Percentiles rank a stretch among this genome's conserved stretches.
phyloP scores from a whole-genome alignment of 2,797 vertebrate genomes.

The Aviceda cuculoides region DNA sequence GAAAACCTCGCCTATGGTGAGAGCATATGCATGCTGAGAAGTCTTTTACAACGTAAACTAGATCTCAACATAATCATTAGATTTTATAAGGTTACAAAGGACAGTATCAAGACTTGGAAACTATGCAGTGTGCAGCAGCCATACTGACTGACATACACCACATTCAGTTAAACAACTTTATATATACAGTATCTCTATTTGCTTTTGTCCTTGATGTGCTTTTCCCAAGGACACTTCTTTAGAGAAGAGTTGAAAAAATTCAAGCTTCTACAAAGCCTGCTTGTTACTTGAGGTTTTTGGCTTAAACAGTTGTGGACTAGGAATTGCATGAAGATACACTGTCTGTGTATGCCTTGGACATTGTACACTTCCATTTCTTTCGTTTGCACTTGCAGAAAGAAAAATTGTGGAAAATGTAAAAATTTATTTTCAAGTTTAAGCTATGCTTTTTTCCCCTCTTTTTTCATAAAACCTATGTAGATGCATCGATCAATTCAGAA shows the following conservation, averaged over 20 bases:
- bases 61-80: accelerated
- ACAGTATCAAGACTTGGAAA: accelerated
- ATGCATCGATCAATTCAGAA: background rate
- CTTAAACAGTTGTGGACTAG: background rate
- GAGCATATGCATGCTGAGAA: accelerated
- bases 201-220: background rate
- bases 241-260: background rate
- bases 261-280: background rate
- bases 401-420: background rate
- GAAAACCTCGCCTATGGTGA: too few relatives aligned
- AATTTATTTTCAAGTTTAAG: background rate
- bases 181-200: background rate
- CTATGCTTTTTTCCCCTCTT: accelerated
- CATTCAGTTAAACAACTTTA: background rate
- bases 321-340: background rate
- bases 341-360: background rate
- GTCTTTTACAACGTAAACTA: background rate
- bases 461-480: background rate
- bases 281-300: background rate
- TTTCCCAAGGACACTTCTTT: background rate
- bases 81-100: background rate
- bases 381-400: background rate
- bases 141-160: background rate
- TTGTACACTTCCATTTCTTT: background rate
- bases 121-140: background rate